Percentiles rank a stretch among this genome's conserved stretches.
These are phyloP conservation scores for Chrysemys picta DNA, from an alignment of 2,113 vertebrate genomes.

Conservation along the genomic window DNA sequence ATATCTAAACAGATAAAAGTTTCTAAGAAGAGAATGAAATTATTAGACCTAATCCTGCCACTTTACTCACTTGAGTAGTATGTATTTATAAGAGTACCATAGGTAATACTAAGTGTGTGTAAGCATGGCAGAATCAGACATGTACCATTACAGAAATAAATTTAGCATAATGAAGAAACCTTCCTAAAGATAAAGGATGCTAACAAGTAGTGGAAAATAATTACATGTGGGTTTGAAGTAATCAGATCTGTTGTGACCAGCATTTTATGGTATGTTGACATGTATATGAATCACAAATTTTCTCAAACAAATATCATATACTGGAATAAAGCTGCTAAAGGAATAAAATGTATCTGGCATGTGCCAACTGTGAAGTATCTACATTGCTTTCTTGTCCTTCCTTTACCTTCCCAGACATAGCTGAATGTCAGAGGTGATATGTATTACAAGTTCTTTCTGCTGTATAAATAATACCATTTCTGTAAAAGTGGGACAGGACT, in stretches of 20 bases:
- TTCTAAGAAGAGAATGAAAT: constrained; percentile 1
- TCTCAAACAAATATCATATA: not conserved
- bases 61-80: not conserved
- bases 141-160: not conserved
- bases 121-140: not conserved
- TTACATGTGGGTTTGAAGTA: not conserved
- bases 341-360: not conserved
- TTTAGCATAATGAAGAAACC: not conserved
- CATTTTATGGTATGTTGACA: not conserved
- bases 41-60: not conserved
- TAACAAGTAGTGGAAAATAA: not conserved
- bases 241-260: not conserved
- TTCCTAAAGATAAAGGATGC: not conserved
- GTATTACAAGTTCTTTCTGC: not conserved
- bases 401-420: not conserved
- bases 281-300: not conserved
- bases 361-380: not conserved
- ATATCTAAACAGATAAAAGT: not conserved
- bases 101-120: not conserved
- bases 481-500: not conserved
- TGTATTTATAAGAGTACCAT: not conserved
- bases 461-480: constrained; percentile 11
- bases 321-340: not conserved
- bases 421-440: not conserved
- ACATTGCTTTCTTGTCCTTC: not conserved